Percentiles rank a stretch among this genome's conserved stretches.
Conservation (phyloP, 2,797 vertebrate species). For the Poeciliopsis presidionis region DNA sequence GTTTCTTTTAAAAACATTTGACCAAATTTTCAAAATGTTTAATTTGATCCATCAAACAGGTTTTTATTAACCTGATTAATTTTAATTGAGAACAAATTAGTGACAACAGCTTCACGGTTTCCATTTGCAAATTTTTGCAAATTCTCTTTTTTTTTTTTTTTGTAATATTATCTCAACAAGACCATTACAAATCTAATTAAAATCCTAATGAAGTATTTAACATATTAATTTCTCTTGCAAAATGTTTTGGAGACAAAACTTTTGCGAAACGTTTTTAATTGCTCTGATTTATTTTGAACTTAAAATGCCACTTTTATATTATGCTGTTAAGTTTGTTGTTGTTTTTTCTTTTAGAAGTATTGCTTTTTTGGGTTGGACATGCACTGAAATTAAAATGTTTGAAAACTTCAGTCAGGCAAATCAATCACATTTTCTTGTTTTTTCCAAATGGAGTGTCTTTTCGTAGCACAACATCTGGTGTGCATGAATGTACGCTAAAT, state of each 20-base stretch:
- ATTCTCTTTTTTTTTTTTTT: not conserved
- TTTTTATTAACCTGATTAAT: slow-evolving; percentile 6
- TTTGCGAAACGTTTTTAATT: not conserved
- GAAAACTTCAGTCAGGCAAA: not conserved
- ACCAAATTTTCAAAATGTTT: not conserved
- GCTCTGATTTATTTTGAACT: not conserved
- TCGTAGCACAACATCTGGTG: not conserved
- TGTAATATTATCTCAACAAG: not conserved
- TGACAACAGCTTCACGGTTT: not conserved
- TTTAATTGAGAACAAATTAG: not conserved
- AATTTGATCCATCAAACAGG: not conserved
- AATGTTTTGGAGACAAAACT: not conserved
- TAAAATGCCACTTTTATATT: not conserved
- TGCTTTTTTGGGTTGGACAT: no score
- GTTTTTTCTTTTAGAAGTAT: not conserved
- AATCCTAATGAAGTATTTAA: slow-evolving; percentile 1
- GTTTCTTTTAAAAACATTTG: not conserved
- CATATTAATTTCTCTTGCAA: not conserved
- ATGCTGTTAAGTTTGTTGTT: not conserved
- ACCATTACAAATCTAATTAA: not conserved
- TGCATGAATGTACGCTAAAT: not conserved
- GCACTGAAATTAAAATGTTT: not conserved
- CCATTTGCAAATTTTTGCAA: not conserved
- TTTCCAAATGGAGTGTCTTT: not conserved
- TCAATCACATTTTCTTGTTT: not conserved